A percentile compares a stretch with the other conserved stretches of the same genome.
These are phyloP conservation scores for Sceliomorpha sp. DNA, from an alignment of 2,888 invertebrate genomes.

Conservation along the genomic window DNA sequence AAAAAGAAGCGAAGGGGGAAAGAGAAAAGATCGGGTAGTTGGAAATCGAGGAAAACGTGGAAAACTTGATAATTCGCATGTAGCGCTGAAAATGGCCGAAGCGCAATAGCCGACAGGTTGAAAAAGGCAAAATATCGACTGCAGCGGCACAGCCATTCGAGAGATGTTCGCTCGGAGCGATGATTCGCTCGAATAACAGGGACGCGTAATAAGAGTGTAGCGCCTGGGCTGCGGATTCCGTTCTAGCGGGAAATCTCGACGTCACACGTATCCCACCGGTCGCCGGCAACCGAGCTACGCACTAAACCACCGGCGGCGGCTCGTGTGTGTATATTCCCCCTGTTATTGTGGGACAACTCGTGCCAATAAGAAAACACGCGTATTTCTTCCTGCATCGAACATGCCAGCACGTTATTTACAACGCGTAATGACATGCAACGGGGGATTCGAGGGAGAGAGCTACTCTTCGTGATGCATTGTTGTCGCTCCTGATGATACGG, in stretches of 20 bases:
- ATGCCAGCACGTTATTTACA: too few species aligned
- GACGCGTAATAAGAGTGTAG: constrained; percentile 51
- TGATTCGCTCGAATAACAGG: constrained; percentile 46
- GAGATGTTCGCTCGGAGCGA: constrained; percentile 43
- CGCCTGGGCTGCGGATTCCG: constrained; percentile 40
- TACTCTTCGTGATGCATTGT: too few species aligned
- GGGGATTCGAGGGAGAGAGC: too few species aligned
- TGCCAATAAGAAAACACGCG: constrained; percentile 5
- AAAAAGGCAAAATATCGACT: constrained; percentile 48
- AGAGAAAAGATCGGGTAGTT: constrained; percentile 19
- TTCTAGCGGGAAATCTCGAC: constrained; percentile 43
- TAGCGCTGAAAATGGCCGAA: constrained; percentile 38
- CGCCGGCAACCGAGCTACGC: constrained; percentile 45
- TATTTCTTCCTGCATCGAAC: too few species aligned
- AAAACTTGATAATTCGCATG: constrained; percentile 44
- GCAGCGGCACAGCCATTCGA: constrained; percentile 45
- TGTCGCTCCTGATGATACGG: too few species aligned
- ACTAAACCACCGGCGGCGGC: constrained; percentile 35
- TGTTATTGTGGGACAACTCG: constrained; percentile 15
- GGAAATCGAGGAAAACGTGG: constrained; percentile 29
- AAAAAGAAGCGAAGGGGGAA: too few species aligned
- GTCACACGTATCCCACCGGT: constrained; percentile 38
- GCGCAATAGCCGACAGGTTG: constrained; percentile 39
- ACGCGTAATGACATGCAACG: too few species aligned
- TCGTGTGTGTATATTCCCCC: constrained; percentile 29